A percentile compares a stretch with the other conserved stretches of the same genome.
These are phyloP conservation scores for Xanthorhoe spadicearia DNA, from an alignment of 2,888 invertebrate species.

Conservation along the genomic window DNA sequence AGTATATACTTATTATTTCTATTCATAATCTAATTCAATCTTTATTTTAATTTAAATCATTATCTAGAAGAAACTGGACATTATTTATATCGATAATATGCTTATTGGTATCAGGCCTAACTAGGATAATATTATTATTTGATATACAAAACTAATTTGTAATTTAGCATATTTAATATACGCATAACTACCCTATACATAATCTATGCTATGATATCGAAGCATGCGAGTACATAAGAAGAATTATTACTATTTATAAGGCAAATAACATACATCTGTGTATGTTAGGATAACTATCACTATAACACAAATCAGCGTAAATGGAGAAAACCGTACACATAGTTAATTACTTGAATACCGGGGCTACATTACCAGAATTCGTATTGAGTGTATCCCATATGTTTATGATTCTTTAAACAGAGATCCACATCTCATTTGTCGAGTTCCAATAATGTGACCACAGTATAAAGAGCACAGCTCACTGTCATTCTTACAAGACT, in stretches of 20 bases:
- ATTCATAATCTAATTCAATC: conserved; percentile 35
- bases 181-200: conserved; percentile 39
- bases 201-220: conserved; percentile 53
- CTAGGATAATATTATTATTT: conserved; percentile 28
- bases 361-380: not conserved
- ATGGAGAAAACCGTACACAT: conserved; percentile 52
- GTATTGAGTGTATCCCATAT: not conserved
- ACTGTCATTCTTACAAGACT: conserved; percentile 26
- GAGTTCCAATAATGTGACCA: not conserved
- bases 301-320: conserved; percentile 50
- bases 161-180: conserved; percentile 22
- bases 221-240: conserved; percentile 71
- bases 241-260: conserved; percentile 63
- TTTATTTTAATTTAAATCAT: conserved; percentile 29
- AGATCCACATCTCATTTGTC: not conserved
- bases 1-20: conserved; percentile 17
- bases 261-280: conserved; percentile 57
- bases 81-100: conserved; percentile 39
- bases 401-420: not conserved
- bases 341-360: conserved; percentile 29
- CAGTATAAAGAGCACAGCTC: conserved; percentile 57
- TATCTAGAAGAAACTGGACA: conserved; percentile 41
- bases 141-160: conserved; percentile 39
- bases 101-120: conserved; percentile 38
- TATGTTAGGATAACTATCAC: conserved; percentile 40